Percentiles rank a stretch among this genome's conserved stretches.
Evolutionary conservation across 1,140 invertebrate species (phyloP).

Genomic region (Apis cerana): DNA sequence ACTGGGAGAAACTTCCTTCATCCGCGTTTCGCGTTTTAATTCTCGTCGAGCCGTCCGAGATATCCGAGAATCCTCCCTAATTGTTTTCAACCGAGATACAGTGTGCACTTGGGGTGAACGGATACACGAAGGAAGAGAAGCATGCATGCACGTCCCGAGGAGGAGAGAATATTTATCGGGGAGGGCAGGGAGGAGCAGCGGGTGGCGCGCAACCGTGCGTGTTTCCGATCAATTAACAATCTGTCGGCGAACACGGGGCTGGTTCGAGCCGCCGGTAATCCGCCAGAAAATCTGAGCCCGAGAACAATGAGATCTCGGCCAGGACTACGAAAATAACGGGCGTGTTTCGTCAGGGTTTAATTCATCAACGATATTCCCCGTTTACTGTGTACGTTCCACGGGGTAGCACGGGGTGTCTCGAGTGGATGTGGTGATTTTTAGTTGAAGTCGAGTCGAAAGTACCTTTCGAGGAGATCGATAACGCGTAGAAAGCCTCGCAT

Average conservation of each 20-base stretch:
- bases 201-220: slow-evolving; percentile 32
- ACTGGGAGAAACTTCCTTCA: not conserved
- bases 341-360: not conserved
- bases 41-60: slow-evolving; percentile 1
- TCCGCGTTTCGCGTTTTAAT: not conserved
- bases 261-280: slow-evolving; percentile 14
- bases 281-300: slow-evolving; percentile 18
- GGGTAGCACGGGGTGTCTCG: not conserved
- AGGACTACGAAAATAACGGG: slow-evolving; percentile 14
- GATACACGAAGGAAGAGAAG: too few relatives aligned
- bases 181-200: not conserved
- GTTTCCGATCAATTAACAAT: slow-evolving; percentile 38
- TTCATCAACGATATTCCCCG: slow-evolving; percentile 1
- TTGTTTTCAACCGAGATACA: not conserved
- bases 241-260: slow-evolving; percentile 7
- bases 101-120: not conserved
- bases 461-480: too few relatives aligned
- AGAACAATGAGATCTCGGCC: slow-evolving; percentile 19
- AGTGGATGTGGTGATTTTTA: fast-evolving
- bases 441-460: fast-evolving
- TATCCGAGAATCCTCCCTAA: slow-evolving; percentile 15
- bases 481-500: too few relatives aligned
- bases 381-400: not conserved
- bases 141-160: not conserved
- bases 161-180: slow-evolving; percentile 25